A percentile compares a stretch with the other conserved stretches of the same genome.
Conservation (phyloP, 1,140 invertebrate genomes). For the Apis cerana region DNA sequence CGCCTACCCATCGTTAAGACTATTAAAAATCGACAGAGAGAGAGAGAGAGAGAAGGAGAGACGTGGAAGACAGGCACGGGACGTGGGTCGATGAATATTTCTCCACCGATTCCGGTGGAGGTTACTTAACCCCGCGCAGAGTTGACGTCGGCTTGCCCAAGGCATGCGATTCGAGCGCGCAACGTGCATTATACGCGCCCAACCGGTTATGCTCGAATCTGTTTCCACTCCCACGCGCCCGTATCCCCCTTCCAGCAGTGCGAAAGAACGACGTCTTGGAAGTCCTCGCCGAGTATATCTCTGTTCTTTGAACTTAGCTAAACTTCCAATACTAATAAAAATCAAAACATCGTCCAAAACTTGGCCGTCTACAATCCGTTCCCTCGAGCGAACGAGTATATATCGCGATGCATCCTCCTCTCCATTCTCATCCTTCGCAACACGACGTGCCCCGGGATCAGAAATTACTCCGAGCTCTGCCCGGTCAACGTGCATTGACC, state of each 20-base stretch:
- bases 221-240: conserved; percentile 75
- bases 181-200: conserved; percentile 50
- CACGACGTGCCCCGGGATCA: conserved; percentile 70
- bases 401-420: conserved; percentile 51
- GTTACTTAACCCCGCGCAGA: conserved; percentile 61
- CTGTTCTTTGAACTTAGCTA: too few relatives aligned
- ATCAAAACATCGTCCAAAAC: too few relatives aligned
- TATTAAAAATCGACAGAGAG: conserved; percentile 58
- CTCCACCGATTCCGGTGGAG: conserved; percentile 52
- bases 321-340: too few relatives aligned
- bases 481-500: conserved; percentile 72
- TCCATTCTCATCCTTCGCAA: conserved; percentile 52
- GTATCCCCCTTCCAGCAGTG: not conserved
- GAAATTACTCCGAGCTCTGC: conserved; percentile 70
- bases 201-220: conserved; percentile 74
- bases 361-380: not conserved
- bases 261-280: too few relatives aligned
- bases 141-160: conserved; percentile 58
- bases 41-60: conserved; percentile 5
- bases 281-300: too few relatives aligned
- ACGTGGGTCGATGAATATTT: conserved; percentile 60
- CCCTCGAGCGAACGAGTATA: not conserved
- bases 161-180: conserved; percentile 49
- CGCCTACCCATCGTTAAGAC: conserved; percentile 30
- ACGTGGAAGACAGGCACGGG: conserved; percentile 31